Evolutionary conservation across 2,113 vertebrate genomes (phyloP), one percentile per base, ranked within the genome.

Genomic region (Tringa solitaria): DNA sequence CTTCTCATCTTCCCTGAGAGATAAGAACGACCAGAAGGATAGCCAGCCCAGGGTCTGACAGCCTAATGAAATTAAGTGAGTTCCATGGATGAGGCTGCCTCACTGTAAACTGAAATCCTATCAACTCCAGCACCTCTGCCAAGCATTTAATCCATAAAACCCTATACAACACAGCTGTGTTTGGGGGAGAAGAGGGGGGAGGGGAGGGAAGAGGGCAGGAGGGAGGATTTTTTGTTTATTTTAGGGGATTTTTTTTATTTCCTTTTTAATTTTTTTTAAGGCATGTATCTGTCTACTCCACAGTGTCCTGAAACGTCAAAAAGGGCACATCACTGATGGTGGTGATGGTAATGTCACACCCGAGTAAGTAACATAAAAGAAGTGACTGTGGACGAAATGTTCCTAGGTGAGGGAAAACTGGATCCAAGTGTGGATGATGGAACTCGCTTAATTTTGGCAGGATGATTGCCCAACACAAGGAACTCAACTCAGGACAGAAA

Each of bases 81-180:
- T 63, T 90, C 77, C 70, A 73, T 43, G 65, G 87, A 94, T 37
- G 70, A 87, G 50, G 35, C 45, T 91, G 81, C 60, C 74, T 84
- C 86, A 78, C 56, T 89, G 65, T 75, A 91, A 89, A 81, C 61
- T 82, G 70, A 92, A 97, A 94, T 94, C 90, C 61, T 91, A 89
- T 72, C 69, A 93, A 78, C 26, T 91, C 69, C 74, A 87, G 73
- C 69, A 94, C 60, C 60, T 95, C 93, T 91, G 96, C 89, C 93
- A 97, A 94, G 61, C 60, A 86, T 89, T 89, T 92, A 93, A 92
- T 93, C 88, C 90, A 69, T 81, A 95, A 95, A 95, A 77, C 60
- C 61, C 86, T 91, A 89, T 74, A 91, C 19, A 92, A 93, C 64
- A 84, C 94, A 97, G 93, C 87, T 95, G 94, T 84, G 76, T 69